Evolutionary conservation across 2,113 vertebrate species (phyloP), one percentile per base, ranked within the genome.

Genomic region (Podocnemis expansa): DNA sequence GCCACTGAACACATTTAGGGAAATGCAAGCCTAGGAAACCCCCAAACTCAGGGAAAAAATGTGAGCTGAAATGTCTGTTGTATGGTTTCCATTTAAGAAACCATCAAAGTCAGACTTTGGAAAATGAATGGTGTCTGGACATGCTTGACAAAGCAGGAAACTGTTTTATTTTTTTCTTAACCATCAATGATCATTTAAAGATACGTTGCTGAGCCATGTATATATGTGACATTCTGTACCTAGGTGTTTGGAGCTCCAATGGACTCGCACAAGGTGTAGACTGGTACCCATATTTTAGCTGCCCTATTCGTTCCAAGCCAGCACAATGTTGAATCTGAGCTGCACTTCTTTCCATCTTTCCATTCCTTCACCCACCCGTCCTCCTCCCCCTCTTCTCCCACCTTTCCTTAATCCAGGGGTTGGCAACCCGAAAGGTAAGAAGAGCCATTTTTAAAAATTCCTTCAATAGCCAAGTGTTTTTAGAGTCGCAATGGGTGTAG

Each of bases 351-450:
- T 60, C 84, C 6, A 0, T 0, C 0, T 24, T 31, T 43, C 70
- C 56, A 45, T 78, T 8, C 0, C 6, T 47, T 80, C 25, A 29
- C 29, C 5, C 24, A 78, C 43, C 85, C 80, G 94, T 70, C 19
- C 43, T 58, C 67, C 27, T 13, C 79, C 81, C 93, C 83, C 43
- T 55, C 67, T 24, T 13, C 79, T 79, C 93, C 83, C 63, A 63
- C 84, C 78, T 67, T 24, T 41, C 52, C 88, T 82, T 60, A 87
- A 90, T 91, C 89, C 95, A 92, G n/a, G n/a, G n/a, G n/a, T n/a
- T n/a, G n/a, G n/a, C n/a, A n/a, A n/a, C n/a, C n/a, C n/a, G n/a
- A n/a, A n/a, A n/a, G n/a, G n/a, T n/a, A n/a, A n/a, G n/a, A n/a
- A n/a, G n/a, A n/a, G n/a, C n/a, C n/a, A n/a, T n/a, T n/a, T n/a